These are phyloP conservation scores for Peromyscus melanophrys DNA, from an alignment of 2,797 vertebrate genomes.

Conservation along the genomic window DNA sequence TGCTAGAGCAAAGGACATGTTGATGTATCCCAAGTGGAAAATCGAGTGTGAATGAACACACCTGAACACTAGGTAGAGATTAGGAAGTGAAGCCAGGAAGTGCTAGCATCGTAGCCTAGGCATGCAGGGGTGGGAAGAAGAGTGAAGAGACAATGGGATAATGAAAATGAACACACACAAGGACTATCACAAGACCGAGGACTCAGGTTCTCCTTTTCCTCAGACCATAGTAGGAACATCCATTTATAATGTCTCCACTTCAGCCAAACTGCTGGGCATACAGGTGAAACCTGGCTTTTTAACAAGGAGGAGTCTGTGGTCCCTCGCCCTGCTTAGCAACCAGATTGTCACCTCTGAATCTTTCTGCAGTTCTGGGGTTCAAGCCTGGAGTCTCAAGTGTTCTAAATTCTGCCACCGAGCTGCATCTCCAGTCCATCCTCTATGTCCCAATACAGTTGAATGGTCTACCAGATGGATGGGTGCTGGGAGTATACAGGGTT, in stretches of 20 bases:
- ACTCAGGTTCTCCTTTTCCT: background rate
- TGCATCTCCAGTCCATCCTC: background rate
- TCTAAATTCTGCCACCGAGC: background rate
- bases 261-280: background rate
- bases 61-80: background rate
- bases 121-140: background rate
- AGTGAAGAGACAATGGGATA: background rate
- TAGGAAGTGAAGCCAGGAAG: background rate
- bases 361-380: background rate
- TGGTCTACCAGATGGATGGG: background rate
- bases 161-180: background rate
- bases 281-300: background rate
- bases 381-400: background rate
- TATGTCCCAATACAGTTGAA: background rate
- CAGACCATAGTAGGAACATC: background rate
- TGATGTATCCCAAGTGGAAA: background rate
- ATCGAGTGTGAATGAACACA: background rate
- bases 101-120: background rate
- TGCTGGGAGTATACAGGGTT: rapidly evolving
- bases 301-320: background rate
- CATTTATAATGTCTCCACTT: background rate
- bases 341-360: background rate
- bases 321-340: background rate
- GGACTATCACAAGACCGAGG: background rate
- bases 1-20: background rate